These are phyloP conservation scores for Hemicentrotus pulcherrimus DNA, from an alignment of 35 echinoderm and acorn worm species.

Conservation along the genomic window DNA sequence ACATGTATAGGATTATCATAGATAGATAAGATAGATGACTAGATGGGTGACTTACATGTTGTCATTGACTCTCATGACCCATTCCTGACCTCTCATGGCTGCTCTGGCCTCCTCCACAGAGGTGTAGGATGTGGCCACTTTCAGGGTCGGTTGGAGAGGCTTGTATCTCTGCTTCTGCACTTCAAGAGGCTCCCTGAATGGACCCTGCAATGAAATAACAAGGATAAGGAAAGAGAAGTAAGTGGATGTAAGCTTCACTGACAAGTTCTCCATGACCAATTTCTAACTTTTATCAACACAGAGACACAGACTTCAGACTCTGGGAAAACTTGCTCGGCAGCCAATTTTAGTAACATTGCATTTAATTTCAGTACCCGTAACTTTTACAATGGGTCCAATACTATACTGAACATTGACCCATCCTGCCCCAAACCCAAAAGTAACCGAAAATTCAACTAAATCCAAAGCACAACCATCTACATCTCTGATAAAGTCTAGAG, in stretches of 20 bases:
- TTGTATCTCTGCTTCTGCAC: conserved; percentile 94
- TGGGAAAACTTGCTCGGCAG: too few relatives aligned
- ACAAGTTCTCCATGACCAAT: too few relatives aligned
- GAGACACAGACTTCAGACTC: too few relatives aligned
- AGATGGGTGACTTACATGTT: conserved; percentile 86
- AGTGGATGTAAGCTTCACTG: not conserved
- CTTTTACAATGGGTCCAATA: too few relatives aligned
- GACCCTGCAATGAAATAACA: conserved; percentile 68
- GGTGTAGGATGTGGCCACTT: conserved; percentile 87
- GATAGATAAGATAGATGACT: not conserved
- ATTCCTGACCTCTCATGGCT: conserved; percentile 96
- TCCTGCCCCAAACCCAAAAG: too few relatives aligned
- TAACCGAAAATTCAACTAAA: too few relatives aligned
- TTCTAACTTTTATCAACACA: too few relatives aligned
- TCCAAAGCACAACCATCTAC: too few relatives aligned
- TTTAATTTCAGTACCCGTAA: too few relatives aligned
- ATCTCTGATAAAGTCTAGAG: too few relatives aligned
- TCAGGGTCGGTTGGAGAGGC: conserved; percentile 86
- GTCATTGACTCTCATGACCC: conserved; percentile 99
- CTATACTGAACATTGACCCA: too few relatives aligned
- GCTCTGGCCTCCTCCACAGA: conserved; percentile 96
- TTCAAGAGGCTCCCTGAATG: conserved; percentile 79
- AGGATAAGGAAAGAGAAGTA: not conserved
- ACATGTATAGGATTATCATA: not conserved
- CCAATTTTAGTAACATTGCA: too few relatives aligned